Evolutionary conservation across 2,113 vertebrate species (phyloP).

Genomic region (Amphiprion percula): DNA sequence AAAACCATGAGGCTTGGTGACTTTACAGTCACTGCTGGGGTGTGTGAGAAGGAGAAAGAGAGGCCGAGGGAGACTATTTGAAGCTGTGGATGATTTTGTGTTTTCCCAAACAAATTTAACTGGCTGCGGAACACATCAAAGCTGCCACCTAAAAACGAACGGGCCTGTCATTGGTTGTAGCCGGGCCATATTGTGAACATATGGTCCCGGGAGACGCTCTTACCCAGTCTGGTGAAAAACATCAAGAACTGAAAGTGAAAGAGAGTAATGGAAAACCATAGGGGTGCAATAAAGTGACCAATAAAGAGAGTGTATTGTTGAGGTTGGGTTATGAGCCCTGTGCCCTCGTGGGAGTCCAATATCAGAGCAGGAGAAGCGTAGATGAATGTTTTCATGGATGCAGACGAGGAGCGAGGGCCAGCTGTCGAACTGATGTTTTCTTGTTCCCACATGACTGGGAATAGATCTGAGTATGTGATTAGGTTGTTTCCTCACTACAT

Average conservation of each 20-base stretch:
- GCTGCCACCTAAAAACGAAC: constrained; percentile 46
- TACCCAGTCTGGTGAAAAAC: constrained; percentile 41
- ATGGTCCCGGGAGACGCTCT: constrained; percentile 42
- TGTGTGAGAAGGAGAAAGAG: constrained; percentile 3
- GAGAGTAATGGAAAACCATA: constrained; percentile 39
- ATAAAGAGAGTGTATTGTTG: constrained; percentile 20
- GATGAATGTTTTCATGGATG: constrained; percentile 47
- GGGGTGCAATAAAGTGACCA: constrained; percentile 47
- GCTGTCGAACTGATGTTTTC: constrained; percentile 76
- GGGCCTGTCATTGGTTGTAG: constrained; percentile 26
- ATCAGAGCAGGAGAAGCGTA: constrained; percentile 37
- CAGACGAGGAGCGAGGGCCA: constrained; percentile 52
- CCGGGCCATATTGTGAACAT: constrained; percentile 57
- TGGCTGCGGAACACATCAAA: constrained; percentile 67
- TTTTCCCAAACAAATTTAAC: constrained; percentile 56
- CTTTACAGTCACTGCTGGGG: not conserved
- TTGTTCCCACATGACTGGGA: constrained; percentile 67
- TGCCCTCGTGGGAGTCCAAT: constrained; percentile 44
- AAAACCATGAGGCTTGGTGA: not conserved
- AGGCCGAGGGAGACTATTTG: constrained; percentile 16
- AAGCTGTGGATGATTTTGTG: constrained; percentile 30
- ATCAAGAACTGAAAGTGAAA: constrained; percentile 57
- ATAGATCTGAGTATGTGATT: constrained; percentile 69
- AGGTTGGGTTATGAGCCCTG: constrained; percentile 41
- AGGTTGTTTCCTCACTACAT: constrained; percentile 42